phyloP scores from a whole-genome alignment of 2,797 vertebrate genomes.

The Helarctos malayanus region DNA sequence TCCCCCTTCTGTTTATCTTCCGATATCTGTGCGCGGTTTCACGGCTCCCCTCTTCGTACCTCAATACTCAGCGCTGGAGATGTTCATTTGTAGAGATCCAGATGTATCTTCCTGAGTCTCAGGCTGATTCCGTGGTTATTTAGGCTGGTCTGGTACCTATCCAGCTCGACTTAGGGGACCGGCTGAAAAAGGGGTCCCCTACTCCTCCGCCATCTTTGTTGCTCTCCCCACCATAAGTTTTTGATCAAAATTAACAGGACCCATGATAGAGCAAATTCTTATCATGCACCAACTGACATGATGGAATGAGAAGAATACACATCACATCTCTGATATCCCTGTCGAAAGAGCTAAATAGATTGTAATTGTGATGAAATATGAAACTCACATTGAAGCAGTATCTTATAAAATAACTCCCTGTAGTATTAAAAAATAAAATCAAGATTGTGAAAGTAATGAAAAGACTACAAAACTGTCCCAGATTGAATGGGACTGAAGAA shows the following conservation, averaged over 20 bases:
- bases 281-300: background rate
- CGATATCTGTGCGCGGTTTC: too few species aligned
- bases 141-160: too few species aligned
- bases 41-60: too few species aligned
- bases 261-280: background rate
- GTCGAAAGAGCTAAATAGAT: background rate
- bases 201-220: too few species aligned
- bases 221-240: too few species aligned
- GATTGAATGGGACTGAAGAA: background rate
- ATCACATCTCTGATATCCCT: background rate
- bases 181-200: too few species aligned
- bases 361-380: background rate
- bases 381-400: background rate
- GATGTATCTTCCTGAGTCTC: too few species aligned
- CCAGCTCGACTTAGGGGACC: too few species aligned
- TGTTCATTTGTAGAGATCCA: too few species aligned
- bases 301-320: background rate
- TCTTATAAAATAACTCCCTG: background rate
- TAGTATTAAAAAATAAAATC: background rate
- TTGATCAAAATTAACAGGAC: background rate
- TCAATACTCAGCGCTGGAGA: too few species aligned
- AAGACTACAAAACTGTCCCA: background rate
- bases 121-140: too few species aligned
- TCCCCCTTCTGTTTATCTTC: too few species aligned
- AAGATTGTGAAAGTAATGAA: background rate